phyloP scores from a whole-genome alignment of 2,113 vertebrate genomes.

The Pseudopipra pipra region DNA sequence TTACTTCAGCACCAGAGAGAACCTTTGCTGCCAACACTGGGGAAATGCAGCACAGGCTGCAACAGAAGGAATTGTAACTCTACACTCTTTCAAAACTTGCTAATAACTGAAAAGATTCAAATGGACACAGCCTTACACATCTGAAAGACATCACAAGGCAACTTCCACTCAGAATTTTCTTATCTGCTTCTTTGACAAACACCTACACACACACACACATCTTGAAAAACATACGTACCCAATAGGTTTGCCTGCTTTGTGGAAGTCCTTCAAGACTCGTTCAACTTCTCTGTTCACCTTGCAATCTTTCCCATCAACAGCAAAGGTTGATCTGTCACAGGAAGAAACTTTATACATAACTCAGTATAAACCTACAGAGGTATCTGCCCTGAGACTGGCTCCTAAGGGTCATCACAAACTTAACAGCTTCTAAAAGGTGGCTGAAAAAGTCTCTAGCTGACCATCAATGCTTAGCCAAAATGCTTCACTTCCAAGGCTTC shows the following conservation, averaged over 20 bases:
- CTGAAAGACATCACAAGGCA: not conserved
- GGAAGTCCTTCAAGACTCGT: conserved; percentile 84
- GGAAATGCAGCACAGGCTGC: conserved; percentile 84
- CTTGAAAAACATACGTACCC: conserved; percentile 71
- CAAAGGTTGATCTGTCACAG: conserved; percentile 82
- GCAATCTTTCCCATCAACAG: conserved; percentile 84
- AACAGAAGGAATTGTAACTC: not conserved
- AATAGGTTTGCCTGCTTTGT: conserved; percentile 84
- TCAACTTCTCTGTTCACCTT: conserved; percentile 81
- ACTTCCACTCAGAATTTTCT: not conserved
- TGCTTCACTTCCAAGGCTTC: not conserved
- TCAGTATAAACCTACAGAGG: not conserved
- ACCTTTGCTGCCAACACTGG: conserved; percentile 86
- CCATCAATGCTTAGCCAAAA: not conserved
- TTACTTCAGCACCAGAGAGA: conserved; percentile 82
- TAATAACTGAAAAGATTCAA: not conserved
- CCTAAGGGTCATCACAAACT: not conserved
- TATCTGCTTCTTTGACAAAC: not conserved
- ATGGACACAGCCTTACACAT: not conserved
- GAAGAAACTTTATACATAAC: not conserved
- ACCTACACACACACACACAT: not conserved
- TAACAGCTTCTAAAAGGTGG: not conserved
- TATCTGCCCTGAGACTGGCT: not conserved
- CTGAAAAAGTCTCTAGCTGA: not conserved
- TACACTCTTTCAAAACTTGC: not conserved